These are phyloP conservation scores for Dromiciops gliroides DNA, from an alignment of 2,113 vertebrate genomes.

Conservation along the genomic window DNA sequence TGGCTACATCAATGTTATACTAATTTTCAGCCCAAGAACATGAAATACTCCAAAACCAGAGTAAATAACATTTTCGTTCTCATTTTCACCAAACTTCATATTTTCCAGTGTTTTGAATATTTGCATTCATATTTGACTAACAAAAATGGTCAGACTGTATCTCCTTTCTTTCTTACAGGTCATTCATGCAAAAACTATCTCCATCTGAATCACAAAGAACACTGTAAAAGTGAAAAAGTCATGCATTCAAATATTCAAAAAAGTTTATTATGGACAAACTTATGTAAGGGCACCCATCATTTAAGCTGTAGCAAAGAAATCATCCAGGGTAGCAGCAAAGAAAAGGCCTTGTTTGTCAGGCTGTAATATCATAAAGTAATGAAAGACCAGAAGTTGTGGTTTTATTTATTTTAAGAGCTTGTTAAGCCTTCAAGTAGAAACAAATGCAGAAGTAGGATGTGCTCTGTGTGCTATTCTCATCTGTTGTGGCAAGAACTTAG, in stretches of 20 bases:
- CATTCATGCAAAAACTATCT: constrained; percentile 38
- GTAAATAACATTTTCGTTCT: not conserved
- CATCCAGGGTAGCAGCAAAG: not conserved
- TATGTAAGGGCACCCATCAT: not conserved
- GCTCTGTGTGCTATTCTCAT: not conserved
- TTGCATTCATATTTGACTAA: constrained; percentile 53
- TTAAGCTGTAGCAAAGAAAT: not conserved
- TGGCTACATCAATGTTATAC: not conserved
- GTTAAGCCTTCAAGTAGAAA: not conserved
- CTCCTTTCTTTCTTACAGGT: constrained; percentile 31
- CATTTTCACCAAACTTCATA: constrained; percentile 27
- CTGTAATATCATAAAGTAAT: not conserved
- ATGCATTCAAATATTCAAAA: not conserved
- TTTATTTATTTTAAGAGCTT: not conserved
- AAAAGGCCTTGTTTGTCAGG: not conserved
- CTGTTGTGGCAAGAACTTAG: not conserved
- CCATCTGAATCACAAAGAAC: not conserved
- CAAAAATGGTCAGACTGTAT: constrained; percentile 11
- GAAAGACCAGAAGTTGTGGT: not conserved
- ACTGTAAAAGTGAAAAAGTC: not conserved
- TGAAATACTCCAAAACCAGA: not conserved
- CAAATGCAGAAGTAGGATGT: not conserved
- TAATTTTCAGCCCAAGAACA: no score
- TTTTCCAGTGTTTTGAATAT: constrained; percentile 47
- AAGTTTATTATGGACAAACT: not conserved